phyloP scores from a whole-genome alignment of 2,888 invertebrate genomes.

The Tetheella fluctuosa region DNA sequence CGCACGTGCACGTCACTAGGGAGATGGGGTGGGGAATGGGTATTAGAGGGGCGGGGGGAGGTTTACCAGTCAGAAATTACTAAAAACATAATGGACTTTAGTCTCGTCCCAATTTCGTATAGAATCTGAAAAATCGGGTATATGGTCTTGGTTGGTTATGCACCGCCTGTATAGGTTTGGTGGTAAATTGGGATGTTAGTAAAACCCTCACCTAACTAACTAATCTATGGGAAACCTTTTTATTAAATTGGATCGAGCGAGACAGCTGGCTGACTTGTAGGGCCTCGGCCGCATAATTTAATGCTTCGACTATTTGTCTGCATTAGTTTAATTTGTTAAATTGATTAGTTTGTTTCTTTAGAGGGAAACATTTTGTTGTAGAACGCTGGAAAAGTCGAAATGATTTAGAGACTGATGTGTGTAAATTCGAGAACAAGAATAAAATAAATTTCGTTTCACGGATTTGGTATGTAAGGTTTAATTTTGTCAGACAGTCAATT shows the following conservation, averaged over 20 bases:
- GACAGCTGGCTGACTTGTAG: conserved; percentile 75
- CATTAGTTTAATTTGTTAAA: conserved; percentile 69
- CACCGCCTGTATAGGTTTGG: too few relatives aligned
- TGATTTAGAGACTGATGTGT: too few relatives aligned
- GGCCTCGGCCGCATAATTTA: conserved; percentile 75
- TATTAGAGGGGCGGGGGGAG: not conserved
- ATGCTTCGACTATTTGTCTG: conserved; percentile 56
- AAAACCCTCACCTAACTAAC: not conserved
- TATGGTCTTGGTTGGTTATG: not conserved
- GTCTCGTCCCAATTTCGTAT: conserved; percentile 17
- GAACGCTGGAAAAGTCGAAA: too few relatives aligned
- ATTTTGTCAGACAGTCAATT: too few relatives aligned
- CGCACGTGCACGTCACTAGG: conserved; percentile 45
- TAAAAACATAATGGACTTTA: not conserved
- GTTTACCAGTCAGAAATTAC: conserved; percentile 8
- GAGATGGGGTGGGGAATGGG: conserved; percentile 18
- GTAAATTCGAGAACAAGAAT: too few relatives aligned
- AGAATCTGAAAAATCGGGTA: not conserved
- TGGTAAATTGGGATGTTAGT: not conserved
- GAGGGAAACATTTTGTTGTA: conserved; percentile 16
- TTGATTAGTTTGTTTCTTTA: conserved; percentile 34
- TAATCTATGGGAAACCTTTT: conserved; percentile 80
- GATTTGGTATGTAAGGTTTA: too few relatives aligned
- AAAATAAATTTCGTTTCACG: too few relatives aligned
- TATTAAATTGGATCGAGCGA: conserved; percentile 72